Conservation (phyloP, 2,113 vertebrate species). For the Ptychochromis oligacanthus region DNA sequence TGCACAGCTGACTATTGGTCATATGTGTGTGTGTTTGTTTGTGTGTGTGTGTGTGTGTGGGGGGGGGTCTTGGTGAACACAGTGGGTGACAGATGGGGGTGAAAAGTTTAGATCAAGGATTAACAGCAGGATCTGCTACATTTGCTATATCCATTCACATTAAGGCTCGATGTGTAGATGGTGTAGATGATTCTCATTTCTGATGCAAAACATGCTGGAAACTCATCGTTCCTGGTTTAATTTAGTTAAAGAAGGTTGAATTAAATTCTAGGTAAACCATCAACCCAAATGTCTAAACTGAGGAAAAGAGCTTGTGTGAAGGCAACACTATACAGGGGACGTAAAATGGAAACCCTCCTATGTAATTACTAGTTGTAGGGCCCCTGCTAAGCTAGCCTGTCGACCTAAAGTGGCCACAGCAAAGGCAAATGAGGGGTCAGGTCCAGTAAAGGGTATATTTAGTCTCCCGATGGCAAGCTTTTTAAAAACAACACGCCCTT, state of each 20-base stretch:
- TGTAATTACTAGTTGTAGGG: constrained; percentile 77
- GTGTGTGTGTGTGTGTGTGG: no score
- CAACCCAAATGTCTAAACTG: constrained; percentile 45
- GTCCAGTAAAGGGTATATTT: constrained; percentile 82
- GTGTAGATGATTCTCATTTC: neutral
- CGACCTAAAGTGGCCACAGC: constrained; percentile 80
- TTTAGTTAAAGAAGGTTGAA: constrained; percentile 8
- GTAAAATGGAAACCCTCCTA: constrained; percentile 73
- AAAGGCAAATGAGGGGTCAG: constrained; percentile 83
- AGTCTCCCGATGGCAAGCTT: constrained; percentile 72
- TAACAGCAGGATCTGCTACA: constrained; percentile 9
- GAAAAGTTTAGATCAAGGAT: constrained; percentile 39
- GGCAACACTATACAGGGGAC: constrained; percentile 66
- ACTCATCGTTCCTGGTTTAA: neutral
- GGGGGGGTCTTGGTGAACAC: neutral
- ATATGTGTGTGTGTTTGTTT: no score
- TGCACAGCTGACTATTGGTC: constrained; percentile 28
- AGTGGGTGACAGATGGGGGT: constrained; percentile 41
- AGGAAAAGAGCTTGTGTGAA: constrained; percentile 71
- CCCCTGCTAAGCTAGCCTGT: constrained; percentile 74
- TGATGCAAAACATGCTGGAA: neutral
- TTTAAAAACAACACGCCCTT: constrained; percentile 78
- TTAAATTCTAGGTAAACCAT: constrained; percentile 42
- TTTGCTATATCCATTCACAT: neutral
- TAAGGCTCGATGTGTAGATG: neutral